A percentile compares a stretch with the other conserved stretches of the same genome.
These are phyloP conservation scores for Gymnocheta viridis DNA, from an alignment of 2,888 invertebrate species.

Conservation along the genomic window DNA sequence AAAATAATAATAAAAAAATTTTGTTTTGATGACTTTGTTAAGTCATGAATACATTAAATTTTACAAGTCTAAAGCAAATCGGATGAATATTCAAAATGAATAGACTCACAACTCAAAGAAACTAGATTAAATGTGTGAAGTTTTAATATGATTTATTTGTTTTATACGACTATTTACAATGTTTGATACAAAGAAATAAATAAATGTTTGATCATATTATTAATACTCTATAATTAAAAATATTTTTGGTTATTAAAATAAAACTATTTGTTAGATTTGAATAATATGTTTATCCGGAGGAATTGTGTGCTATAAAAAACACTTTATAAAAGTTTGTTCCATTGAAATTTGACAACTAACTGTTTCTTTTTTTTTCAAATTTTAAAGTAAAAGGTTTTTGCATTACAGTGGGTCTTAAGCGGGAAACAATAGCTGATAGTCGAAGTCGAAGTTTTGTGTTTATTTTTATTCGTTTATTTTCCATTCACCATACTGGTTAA, in stretches of 20 bases:
- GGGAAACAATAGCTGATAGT: no score
- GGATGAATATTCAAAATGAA: not conserved
- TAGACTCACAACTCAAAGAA: not conserved
- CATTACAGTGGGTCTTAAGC: no score
- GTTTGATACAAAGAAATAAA: not conserved
- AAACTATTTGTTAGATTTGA: not conserved
- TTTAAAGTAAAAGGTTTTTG: not conserved
- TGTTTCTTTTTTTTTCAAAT: not conserved
- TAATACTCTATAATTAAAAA: constrained; percentile 2
- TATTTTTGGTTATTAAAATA: not conserved
- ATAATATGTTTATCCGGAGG: not conserved
- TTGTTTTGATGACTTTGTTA: constrained; percentile 6
- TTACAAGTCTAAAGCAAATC: not conserved
- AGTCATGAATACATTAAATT: constrained; percentile 6
- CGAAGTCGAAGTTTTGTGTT: not conserved
- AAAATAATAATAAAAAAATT: not conserved
- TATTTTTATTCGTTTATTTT: not conserved
- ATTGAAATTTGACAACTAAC: not conserved
- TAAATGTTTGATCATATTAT: not conserved
- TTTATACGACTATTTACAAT: not conserved
- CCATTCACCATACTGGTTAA: not conserved
- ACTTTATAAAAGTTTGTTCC: not conserved
- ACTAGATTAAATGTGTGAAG: constrained; percentile 19
- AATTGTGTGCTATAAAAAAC: not conserved
- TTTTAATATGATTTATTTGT: constrained; percentile 23